Base-by-base conservation (phyloP, 1,140 invertebrate genomes). In the Aphaenogaster rudis region DNA sequence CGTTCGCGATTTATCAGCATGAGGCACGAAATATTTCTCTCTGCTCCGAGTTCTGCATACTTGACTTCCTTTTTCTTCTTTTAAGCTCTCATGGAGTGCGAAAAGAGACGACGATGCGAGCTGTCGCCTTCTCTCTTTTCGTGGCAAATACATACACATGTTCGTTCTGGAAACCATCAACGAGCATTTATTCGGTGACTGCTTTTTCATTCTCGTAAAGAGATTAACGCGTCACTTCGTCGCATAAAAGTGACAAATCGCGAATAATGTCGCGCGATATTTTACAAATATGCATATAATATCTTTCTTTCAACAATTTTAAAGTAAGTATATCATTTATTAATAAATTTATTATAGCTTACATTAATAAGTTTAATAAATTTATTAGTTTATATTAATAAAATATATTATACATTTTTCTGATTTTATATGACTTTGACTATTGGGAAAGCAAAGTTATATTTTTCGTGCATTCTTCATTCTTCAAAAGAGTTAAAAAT, bases 111-210 rank as follows among this genome's bases (percentile, higher is more conserved):
- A 88, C 77, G 86, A 77, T 45, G 36, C 69, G 77, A 87, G 45
- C 86, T 88, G 86, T 87, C 88, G 61, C 21, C 69, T 76, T 52
- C 13, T 86, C 86, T 86, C 77, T 87, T 33, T 54, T 45, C 86
- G 54, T 82, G 45, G 50, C 33, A 33, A 8, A 11, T 7, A 79
- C 42, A 33, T 17, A 67, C 87, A 50, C 45, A 64, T 66, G 76
- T 69, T 64, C 45, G 48, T 85, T 72, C 79, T 88, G 67, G 39
- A 88, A 57, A 88, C 72, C 81, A 57, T 88, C 88, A 88, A 85
- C 88, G 42, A 52, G 59, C 21, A 88, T 88, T 80, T 72, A 78
- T 84, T 74, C 63, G 15, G 54, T 64, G 57, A 59, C 13, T 50
- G 64, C 39, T 78, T 85, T 79, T 63, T 50, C 57, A 33, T 79